Conservation (phyloP, 2,797 vertebrate species). For the Paramormyrops hopkinsi region DNA sequence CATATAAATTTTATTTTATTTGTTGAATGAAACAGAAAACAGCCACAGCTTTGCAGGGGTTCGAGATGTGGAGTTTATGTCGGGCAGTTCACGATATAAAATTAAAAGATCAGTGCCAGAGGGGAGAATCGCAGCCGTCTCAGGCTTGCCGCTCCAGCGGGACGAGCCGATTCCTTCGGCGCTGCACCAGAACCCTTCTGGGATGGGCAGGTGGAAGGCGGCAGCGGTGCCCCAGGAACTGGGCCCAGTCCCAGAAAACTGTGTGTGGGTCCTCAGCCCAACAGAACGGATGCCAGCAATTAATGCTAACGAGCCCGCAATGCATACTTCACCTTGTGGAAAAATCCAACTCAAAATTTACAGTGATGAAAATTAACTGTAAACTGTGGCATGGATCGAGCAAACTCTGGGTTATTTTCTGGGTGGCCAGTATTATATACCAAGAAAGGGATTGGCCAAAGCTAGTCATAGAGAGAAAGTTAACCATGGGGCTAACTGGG, state of each 20-base stretch:
- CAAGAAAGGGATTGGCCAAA: neutral
- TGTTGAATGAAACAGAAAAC: neutral
- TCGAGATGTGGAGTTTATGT: neutral
- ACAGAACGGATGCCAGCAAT: neutral
- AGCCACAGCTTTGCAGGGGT: neutral
- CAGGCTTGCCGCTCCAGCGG: constrained; percentile 31
- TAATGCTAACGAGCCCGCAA: neutral
- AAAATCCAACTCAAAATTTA: neutral
- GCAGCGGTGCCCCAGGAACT: constrained; percentile 16
- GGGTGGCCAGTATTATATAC: neutral
- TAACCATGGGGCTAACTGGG: neutral
- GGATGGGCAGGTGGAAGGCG: constrained; percentile 39
- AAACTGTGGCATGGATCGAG: neutral
- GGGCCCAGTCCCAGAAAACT: constrained; percentile 31
- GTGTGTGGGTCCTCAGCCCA: constrained; percentile 13
- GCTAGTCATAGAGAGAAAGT: neutral
- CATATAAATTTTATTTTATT: neutral
- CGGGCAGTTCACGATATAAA: constrained; percentile 30
- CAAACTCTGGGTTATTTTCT: neutral
- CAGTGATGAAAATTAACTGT: neutral
- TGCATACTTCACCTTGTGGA: neutral
- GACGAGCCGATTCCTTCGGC: constrained; percentile 27
- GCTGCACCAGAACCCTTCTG: constrained; percentile 20
- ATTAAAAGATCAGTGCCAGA: constrained; percentile 45
- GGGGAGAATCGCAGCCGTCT: constrained; percentile 38